These are phyloP conservation scores for Terebella lapidaria DNA, from an alignment of 2,888 invertebrate genomes.

Conservation along the genomic window DNA sequence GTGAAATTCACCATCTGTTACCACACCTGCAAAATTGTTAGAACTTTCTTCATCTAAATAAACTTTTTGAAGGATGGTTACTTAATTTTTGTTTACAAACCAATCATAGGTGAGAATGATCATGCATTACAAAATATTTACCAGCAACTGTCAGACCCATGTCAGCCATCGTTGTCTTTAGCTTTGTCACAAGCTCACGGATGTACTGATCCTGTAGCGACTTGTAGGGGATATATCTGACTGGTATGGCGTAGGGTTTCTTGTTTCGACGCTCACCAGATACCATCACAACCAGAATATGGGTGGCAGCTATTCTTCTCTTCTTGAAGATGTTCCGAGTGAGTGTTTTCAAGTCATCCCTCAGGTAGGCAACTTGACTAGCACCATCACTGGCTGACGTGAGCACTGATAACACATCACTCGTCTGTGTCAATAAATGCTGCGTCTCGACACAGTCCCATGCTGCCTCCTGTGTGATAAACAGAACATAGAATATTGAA, in stretches of 20 bases:
- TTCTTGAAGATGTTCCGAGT: conserved; percentile 1
- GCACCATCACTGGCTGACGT: not conserved
- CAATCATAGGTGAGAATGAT: no score
- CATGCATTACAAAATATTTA: no score
- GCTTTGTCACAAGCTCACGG: not conserved
- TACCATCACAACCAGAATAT: conserved; percentile 7
- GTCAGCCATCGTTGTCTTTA: not conserved
- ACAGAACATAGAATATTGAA: no score
- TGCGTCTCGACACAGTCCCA: not conserved
- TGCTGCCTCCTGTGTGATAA: not conserved
- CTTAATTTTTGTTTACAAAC: no score
- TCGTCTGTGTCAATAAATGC: not conserved
- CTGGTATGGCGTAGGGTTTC: conserved; percentile 6
- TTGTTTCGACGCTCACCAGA: not conserved
- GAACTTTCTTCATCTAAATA: no score
- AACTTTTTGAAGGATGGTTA: no score
- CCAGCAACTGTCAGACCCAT: conserved; percentile 1
- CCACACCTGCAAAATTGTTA: conserved; percentile 5
- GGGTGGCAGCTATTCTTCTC: conserved; percentile 1
- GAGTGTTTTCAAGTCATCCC: not conserved
- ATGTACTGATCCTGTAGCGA: conserved; percentile 7
- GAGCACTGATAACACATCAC: not conserved
- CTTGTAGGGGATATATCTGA: conserved; percentile 5
- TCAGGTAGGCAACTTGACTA: not conserved
- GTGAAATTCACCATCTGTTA: conserved; percentile 6